Percentiles rank a stretch among this genome's conserved stretches.
phyloP scores from a whole-genome alignment of 2,888 invertebrate species.

The Perizoma flavofasciatum region DNA sequence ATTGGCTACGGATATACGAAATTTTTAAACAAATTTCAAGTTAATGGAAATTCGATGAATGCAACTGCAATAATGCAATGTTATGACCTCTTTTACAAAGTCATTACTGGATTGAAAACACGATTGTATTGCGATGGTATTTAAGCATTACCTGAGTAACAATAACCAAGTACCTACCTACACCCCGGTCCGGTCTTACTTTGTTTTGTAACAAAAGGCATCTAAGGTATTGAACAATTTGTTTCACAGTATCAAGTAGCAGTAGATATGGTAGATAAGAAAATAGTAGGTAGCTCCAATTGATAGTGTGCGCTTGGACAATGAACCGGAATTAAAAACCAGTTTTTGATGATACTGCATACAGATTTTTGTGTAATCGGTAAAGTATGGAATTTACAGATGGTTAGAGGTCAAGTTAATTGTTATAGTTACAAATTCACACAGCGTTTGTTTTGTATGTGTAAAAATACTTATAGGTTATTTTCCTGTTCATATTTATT shows the following conservation, averaged over 20 bases:
- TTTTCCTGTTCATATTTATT: too few species aligned
- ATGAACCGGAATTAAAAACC: slow-evolving; percentile 49
- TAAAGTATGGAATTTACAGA: neutral
- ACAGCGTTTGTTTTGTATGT: too few species aligned
- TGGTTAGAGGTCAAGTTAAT: neutral
- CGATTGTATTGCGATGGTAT: slow-evolving; percentile 4
- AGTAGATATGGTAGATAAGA: slow-evolving; percentile 13
- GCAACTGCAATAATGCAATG: slow-evolving; percentile 19
- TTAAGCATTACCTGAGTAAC: neutral
- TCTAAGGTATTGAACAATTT: too few species aligned
- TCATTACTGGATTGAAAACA: slow-evolving; percentile 15
- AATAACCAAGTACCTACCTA: neutral
- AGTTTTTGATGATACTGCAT: slow-evolving; percentile 2
- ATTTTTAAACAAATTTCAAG: neutral
- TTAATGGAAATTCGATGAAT: slow-evolving; percentile 2
- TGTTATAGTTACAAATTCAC: neutral
- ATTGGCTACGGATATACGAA: too few species aligned
- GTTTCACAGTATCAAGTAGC: neutral
- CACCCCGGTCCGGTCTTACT: too few species aligned
- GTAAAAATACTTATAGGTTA: too few species aligned
- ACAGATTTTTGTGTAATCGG: neutral
- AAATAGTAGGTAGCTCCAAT: neutral
- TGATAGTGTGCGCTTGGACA: slow-evolving; percentile 39
- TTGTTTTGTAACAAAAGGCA: too few species aligned
- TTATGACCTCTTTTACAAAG: slow-evolving; percentile 16